phyloP scores from a whole-genome alignment of 2,113 vertebrate genomes.

The Brienomyrus brachyistius region DNA sequence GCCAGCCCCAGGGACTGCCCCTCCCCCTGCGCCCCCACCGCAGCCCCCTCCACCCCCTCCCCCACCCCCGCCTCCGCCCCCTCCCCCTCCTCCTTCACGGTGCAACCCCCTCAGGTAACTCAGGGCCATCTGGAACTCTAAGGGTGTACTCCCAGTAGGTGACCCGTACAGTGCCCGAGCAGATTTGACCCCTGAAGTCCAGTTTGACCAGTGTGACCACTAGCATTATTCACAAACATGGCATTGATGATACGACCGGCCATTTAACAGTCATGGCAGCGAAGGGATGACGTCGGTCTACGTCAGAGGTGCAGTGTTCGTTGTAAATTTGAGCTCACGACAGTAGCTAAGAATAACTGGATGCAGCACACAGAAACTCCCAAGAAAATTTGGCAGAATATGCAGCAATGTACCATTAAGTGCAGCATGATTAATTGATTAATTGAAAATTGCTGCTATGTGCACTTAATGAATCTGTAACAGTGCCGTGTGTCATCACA shows the following conservation, averaged over 20 bases:
- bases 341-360: not conserved
- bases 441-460: not conserved
- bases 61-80: constrained; percentile 57
- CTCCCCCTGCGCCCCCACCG: no score
- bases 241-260: not conserved
- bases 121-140: not conserved
- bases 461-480: not conserved
- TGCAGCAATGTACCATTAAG: not conserved
- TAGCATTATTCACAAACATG: not conserved
- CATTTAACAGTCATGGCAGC: not conserved
- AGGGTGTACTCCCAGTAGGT: not conserved
- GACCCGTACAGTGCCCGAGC: not conserved
- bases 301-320: not conserved
- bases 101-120: constrained; percentile 70
- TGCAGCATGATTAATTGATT: not conserved
- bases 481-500: not conserved
- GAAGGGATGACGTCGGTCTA: not conserved
- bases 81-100: constrained; percentile 55
- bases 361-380: not conserved
- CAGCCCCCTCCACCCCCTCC: no score
- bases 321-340: not conserved
- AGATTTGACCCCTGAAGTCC: not conserved
- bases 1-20: no score
- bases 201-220: not conserved
- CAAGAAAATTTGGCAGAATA: not conserved